Evolutionary conservation across 2,797 vertebrate species (phyloP).

Genomic region (Argya squamiceps): DNA sequence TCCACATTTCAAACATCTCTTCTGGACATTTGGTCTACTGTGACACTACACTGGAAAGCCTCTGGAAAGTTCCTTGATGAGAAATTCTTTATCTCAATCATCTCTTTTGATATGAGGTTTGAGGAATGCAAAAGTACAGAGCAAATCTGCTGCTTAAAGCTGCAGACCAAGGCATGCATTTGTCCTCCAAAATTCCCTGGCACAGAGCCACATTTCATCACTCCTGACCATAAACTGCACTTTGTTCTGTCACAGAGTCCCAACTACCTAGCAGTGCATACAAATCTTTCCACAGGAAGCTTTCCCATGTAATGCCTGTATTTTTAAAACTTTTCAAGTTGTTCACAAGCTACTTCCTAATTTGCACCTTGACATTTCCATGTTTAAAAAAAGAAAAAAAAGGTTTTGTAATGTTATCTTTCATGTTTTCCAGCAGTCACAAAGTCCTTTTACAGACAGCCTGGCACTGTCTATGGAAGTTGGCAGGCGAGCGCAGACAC

Average conservation of each 20-base stretch:
- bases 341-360: background rate
- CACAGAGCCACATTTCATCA: rapidly evolving
- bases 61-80: background rate
- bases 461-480: background rate
- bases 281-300: background rate
- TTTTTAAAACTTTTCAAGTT: background rate
- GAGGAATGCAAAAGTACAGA: background rate
- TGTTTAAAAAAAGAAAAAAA: background rate
- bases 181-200: background rate
- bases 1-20: background rate
- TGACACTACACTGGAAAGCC: background rate
- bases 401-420: background rate
- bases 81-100: background rate
- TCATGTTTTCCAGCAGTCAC: background rate
- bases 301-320: background rate
- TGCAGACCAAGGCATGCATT: background rate
- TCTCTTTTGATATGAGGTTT: background rate
- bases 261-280: background rate
- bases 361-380: background rate
- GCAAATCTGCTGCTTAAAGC: background rate
- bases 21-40: background rate
- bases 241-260: background rate
- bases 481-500: rapidly evolving
- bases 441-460: background rate
- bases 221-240: background rate